These are phyloP conservation scores for Neodiprion lecontei DNA, from an alignment of 1,140 invertebrate genomes.

Conservation along the genomic window DNA sequence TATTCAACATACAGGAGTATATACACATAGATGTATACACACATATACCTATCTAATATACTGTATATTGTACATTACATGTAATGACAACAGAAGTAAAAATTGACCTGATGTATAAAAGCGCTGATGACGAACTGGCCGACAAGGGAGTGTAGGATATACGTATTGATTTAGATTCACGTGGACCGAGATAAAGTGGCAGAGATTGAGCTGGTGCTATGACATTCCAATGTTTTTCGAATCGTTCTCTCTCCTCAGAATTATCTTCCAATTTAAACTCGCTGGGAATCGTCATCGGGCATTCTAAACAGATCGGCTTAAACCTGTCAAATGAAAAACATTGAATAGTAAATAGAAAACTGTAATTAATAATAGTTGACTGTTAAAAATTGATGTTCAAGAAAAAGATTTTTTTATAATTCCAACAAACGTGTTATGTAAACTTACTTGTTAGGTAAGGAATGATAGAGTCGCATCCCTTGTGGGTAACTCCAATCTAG, in stretches of 20 bases:
- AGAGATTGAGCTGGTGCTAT: constrained; percentile 41
- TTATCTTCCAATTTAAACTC: constrained; percentile 55
- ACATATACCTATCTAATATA: background rate
- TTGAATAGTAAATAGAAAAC: background rate
- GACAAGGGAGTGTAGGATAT: constrained; percentile 54
- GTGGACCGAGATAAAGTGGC: constrained; percentile 57
- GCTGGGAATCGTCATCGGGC: constrained; percentile 41
- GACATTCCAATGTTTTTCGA: constrained; percentile 45
- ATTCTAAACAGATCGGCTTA: constrained; percentile 51
- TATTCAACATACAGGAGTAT: background rate
- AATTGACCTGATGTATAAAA: constrained; percentile 55
- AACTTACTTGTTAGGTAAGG: constrained; percentile 57
- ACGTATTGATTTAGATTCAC: constrained; percentile 52
- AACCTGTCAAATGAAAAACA: constrained; percentile 38
- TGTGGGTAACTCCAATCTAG: constrained; percentile 67
- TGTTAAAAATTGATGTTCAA: background rate
- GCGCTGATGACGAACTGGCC: constrained; percentile 46
- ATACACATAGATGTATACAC: too few species aligned
- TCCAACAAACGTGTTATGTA: background rate
- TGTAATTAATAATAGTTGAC: background rate
- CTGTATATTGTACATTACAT: too few species aligned
- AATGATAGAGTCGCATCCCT: constrained; percentile 60
- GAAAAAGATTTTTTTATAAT: too few species aligned
- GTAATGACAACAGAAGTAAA: background rate
- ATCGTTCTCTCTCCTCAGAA: constrained; percentile 40